Conservation (phyloP, 2,113 vertebrate genomes). For the Chlorocebus sabaeus region DNA sequence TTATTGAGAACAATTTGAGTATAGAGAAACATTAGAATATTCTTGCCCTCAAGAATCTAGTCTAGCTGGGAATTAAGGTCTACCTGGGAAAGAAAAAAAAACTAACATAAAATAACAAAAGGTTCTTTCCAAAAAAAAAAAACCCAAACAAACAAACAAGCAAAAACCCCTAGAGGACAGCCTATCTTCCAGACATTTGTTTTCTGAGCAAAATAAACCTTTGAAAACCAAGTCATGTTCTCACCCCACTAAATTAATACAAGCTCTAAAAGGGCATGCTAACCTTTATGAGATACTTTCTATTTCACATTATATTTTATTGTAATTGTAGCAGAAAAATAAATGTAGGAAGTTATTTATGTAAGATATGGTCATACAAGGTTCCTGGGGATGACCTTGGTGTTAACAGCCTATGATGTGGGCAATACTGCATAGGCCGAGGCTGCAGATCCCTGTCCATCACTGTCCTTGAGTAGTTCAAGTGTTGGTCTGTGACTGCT, state of each 20-base stretch:
- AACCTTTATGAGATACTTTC: neutral
- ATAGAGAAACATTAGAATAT: neutral
- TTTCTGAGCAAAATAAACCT: conserved; percentile 6
- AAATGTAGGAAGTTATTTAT: neutral
- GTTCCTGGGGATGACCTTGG: neutral
- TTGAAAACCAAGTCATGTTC: neutral
- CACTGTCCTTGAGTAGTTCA: neutral
- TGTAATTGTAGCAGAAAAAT: neutral
- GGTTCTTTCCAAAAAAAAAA: neutral
- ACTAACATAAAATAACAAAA: neutral
- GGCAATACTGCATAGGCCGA: fast-evolving
- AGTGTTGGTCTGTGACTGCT: neutral
- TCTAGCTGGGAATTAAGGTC: neutral
- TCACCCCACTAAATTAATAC: neutral
- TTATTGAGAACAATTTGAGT: neutral
- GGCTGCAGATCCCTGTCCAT: neutral
- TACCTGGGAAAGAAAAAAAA: neutral
- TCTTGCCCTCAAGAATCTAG: neutral
- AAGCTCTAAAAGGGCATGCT: neutral
- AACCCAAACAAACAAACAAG: too few species aligned
- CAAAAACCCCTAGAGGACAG: neutral
- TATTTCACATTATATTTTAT: neutral
- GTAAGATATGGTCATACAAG: neutral
- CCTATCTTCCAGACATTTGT: neutral
- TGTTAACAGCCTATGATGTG: fast-evolving